Evolutionary conservation across 2,797 vertebrate species (phyloP).

Genomic region (Lemur catta): DNA sequence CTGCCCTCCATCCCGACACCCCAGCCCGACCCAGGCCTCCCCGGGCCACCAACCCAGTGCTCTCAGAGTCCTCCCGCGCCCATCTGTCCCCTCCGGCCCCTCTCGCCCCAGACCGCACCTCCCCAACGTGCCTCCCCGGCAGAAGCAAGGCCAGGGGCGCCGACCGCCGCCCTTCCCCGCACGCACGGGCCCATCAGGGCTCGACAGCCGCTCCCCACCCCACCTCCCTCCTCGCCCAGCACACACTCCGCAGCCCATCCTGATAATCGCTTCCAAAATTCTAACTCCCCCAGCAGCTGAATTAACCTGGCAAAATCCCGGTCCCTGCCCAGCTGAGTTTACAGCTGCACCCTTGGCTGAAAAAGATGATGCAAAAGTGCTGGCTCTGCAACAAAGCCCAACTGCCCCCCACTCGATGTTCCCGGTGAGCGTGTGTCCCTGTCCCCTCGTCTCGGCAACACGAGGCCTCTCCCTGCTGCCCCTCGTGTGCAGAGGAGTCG

Average conservation of each 20-base stretch:
- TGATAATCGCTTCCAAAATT: background rate
- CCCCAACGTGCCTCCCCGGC: background rate
- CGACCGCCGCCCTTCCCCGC: background rate
- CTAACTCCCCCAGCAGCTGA: background rate
- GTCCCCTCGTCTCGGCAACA: background rate
- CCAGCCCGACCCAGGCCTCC: background rate
- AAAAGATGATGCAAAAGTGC: background rate
- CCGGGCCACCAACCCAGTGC: background rate
- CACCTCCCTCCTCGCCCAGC: background rate
- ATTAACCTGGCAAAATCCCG: background rate
- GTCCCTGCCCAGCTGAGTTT: background rate
- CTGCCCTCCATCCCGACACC: background rate
- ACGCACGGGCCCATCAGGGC: too few relatives aligned
- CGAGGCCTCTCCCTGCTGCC: background rate
- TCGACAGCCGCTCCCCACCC: background rate
- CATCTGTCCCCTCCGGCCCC: too few relatives aligned
- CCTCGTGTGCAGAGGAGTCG: accelerated
- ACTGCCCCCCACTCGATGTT: accelerated
- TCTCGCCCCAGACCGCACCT: background rate
- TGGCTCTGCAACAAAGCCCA: too few relatives aligned
- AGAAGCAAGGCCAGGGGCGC: background rate
- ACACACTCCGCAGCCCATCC: background rate
- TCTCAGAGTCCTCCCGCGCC: background rate
- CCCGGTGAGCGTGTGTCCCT: background rate
- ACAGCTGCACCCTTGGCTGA: background rate